Conservation (phyloP, 2,113 vertebrate species). For the Galeopterus variegatus region DNA sequence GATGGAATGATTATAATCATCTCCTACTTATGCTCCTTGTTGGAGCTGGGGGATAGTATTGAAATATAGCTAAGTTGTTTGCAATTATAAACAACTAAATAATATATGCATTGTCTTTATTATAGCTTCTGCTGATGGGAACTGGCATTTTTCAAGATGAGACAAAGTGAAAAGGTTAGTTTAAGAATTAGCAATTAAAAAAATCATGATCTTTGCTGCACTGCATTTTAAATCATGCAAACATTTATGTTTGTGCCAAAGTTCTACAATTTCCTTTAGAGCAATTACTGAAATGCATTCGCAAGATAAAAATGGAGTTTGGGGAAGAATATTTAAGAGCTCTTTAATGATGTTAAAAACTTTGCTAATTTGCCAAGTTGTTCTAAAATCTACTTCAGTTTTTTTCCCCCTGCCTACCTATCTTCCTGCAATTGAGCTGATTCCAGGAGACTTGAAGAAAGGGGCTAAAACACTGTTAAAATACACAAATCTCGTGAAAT, state of each 20-base stretch:
- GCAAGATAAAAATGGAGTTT: constrained; percentile 80
- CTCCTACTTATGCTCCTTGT: constrained; percentile 57
- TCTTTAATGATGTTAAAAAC: constrained; percentile 82
- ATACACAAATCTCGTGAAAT: constrained; percentile 6
- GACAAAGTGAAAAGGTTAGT: constrained; percentile 82
- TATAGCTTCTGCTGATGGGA: constrained; percentile 20
- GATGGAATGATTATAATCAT: constrained; percentile 71
- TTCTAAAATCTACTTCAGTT: constrained; percentile 77
- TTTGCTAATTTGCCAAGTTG: constrained; percentile 77
- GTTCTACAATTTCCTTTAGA: constrained; percentile 80
- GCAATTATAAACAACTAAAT: constrained; percentile 79
- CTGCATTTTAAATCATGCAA: constrained; percentile 82
- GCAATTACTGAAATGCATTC: constrained; percentile 81
- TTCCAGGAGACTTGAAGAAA: constrained; percentile 58
- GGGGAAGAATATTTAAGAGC: constrained; percentile 74
- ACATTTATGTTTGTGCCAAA: constrained; percentile 81
- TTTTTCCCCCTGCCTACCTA: neutral
- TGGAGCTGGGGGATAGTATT: constrained; percentile 61
- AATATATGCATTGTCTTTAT: constrained; percentile 78
- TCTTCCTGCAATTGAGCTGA: constrained; percentile 62
- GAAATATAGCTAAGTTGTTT: constrained; percentile 76
- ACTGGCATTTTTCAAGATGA: constrained; percentile 72
- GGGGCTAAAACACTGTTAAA: constrained; percentile 27
- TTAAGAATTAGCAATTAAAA: constrained; percentile 83
- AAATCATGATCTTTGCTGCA: constrained; percentile 78